phyloP scores from a whole-genome alignment of 2,113 vertebrate genomes.

The Xyrauchen texanus region DNA sequence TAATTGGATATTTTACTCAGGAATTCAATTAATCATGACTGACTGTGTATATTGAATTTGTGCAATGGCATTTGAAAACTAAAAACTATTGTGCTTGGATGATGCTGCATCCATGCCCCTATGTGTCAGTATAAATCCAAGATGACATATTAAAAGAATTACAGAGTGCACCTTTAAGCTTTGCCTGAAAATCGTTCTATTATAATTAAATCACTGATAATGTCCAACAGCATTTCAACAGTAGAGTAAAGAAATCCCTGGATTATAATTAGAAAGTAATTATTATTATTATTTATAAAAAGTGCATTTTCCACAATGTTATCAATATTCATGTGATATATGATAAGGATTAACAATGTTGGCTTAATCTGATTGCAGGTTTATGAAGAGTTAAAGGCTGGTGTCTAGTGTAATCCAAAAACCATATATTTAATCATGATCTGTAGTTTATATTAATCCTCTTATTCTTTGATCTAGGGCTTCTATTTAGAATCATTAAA shows the following conservation, averaged over 20 bases:
- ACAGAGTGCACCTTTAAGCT: no score
- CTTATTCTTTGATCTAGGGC: slow-evolving; percentile 17
- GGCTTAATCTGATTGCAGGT: slow-evolving; percentile 18
- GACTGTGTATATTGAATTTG: no score
- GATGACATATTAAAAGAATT: no score
- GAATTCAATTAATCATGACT: no score
- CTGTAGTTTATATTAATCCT: slow-evolving; percentile 31
- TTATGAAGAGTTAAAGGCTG: slow-evolving; percentile 10
- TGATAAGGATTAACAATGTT: not conserved
- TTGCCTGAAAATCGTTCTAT: not conserved
- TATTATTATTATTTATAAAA: not conserved
- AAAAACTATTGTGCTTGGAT: no score
- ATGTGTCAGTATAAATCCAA: no score
- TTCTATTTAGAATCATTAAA: slow-evolving; percentile 28
- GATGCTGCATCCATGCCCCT: no score
- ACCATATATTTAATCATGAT: slow-evolving; percentile 27
- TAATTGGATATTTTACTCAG: no score
- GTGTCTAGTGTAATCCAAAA: slow-evolving; percentile 27
- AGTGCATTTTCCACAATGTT: not conserved
- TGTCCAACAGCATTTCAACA: not conserved
- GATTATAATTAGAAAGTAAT: slow-evolving; percentile 5
- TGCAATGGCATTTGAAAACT: no score
- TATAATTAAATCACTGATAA: not conserved
- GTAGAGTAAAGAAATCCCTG: not conserved
- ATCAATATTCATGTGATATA: not conserved